These are phyloP conservation scores for Cephalopterus ornatus DNA, from an alignment of 2,113 vertebrate genomes.

Conservation along the genomic window DNA sequence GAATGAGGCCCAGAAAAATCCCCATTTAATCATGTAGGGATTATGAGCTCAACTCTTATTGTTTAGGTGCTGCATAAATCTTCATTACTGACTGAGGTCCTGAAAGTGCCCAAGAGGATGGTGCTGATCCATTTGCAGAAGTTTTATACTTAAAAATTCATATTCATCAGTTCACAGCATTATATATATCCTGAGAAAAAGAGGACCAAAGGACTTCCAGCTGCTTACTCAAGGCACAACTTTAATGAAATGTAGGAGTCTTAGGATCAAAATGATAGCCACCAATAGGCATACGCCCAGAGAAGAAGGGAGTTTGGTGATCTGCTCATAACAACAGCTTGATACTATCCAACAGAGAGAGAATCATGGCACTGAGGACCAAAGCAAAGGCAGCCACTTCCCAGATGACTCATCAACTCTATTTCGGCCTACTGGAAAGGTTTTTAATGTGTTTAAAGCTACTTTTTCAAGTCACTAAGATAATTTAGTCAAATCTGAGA, in stretches of 20 bases:
- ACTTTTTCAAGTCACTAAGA: not conserved
- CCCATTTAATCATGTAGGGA: not conserved
- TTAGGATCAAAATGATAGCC: not conserved
- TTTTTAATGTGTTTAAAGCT: not conserved
- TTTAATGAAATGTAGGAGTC: not conserved
- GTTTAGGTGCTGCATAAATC: not conserved
- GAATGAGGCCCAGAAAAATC: not conserved
- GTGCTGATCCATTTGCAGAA: not conserved
- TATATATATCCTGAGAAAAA: not conserved
- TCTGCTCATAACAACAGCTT: not conserved
- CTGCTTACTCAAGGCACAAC: not conserved
- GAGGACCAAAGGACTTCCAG: not conserved
- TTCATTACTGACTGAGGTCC: not conserved
- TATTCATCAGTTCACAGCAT: not conserved
- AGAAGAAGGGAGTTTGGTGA: not conserved
- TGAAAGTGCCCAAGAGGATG: not conserved
- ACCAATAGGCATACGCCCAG: too few species aligned
- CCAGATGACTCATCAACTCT: not conserved
- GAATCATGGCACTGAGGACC: not conserved
- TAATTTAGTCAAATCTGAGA: not conserved
- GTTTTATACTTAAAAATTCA: not conserved
- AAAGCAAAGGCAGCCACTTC: not conserved
- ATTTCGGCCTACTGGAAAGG: not conserved
- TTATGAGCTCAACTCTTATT: not conserved
- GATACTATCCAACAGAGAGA: not conserved